Evolutionary conservation across 2,888 invertebrate genomes (phyloP).

Genomic region (Habroteleia sp.): DNA sequence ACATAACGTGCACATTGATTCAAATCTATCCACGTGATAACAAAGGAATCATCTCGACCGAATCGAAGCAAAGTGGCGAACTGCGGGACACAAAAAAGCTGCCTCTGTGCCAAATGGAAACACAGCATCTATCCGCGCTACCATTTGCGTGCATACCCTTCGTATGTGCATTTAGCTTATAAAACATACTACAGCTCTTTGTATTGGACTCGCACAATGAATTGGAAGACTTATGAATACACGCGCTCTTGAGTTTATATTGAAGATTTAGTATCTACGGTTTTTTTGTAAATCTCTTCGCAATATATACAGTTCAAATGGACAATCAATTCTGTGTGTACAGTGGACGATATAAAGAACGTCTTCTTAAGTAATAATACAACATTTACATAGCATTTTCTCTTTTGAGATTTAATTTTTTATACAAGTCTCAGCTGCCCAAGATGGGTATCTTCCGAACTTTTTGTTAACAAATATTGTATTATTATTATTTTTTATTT

Average conservation of each 20-base stretch:
- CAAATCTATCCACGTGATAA: conserved; percentile 59
- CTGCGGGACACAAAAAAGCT: conserved; percentile 65
- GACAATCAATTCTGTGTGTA: conserved; percentile 68
- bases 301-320: conserved; percentile 69
- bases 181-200: conserved; percentile 69
- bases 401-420: background rate
- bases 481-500: too few relatives aligned
- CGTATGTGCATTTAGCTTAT: conserved; percentile 72
- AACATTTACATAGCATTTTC: conserved; percentile 41
- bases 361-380: conserved; percentile 11
- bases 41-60: conserved; percentile 61
- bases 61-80: conserved; percentile 63
- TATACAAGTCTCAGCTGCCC: conserved; percentile 1
- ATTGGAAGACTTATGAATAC: conserved; percentile 69
- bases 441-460: background rate
- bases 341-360: conserved; percentile 9
- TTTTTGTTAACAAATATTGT: too few relatives aligned
- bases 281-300: conserved; percentile 65
- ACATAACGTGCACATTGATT: conserved; percentile 36
- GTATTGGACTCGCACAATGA: conserved; percentile 57
- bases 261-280: conserved; percentile 73
- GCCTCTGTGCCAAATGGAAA: conserved; percentile 63
- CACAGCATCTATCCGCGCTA: conserved; percentile 59
- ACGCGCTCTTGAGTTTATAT: conserved; percentile 76
- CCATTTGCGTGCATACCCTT: conserved; percentile 64